Percentiles rank a stretch among this genome's conserved stretches.
These are phyloP conservation scores for Sepiola atlantica DNA, from an alignment of 2,888 invertebrate genomes.

Conservation along the genomic window DNA sequence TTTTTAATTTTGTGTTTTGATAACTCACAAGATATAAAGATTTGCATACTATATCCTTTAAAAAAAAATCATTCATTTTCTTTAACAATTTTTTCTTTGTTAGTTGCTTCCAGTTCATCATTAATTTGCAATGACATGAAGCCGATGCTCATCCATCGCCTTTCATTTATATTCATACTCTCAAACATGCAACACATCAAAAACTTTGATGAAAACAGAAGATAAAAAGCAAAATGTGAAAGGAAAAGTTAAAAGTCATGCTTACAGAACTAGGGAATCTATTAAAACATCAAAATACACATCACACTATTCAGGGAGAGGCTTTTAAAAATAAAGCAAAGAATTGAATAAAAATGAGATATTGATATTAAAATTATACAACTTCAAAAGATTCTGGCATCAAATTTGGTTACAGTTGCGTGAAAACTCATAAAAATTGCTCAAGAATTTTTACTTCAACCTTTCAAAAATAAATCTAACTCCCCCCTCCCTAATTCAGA, in stretches of 20 bases:
- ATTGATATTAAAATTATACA: neutral
- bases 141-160: neutral
- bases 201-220: neutral
- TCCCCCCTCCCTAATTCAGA: no score
- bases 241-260: neutral
- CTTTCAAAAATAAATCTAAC: neutral
- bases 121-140: neutral
- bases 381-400: neutral
- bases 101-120: neutral
- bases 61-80: neutral
- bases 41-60: neutral
- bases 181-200: neutral
- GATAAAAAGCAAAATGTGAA: neutral
- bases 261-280: neutral
- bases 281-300: neutral
- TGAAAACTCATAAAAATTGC: slow-evolving; percentile 32
- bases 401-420: neutral
- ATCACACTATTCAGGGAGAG: neutral
- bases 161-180: neutral
- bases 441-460: neutral
- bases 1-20: neutral
- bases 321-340: neutral
- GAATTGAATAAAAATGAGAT: neutral
- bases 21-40: neutral
- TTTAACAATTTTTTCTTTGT: neutral